phyloP scores from a whole-genome alignment of 2,797 vertebrate genomes.

The Antrozous pallidus region DNA sequence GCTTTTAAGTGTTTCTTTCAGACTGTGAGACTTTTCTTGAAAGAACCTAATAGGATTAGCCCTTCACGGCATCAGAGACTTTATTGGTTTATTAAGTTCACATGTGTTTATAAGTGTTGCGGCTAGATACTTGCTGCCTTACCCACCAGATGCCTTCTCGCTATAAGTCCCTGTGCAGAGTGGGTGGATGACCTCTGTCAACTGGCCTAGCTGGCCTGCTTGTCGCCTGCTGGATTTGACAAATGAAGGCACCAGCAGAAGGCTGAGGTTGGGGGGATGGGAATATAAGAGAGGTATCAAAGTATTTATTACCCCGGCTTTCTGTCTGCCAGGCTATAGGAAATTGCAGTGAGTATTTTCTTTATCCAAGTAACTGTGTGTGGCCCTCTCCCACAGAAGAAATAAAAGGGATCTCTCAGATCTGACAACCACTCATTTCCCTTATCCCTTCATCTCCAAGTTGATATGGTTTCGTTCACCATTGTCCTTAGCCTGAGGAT shows the following conservation, averaged over 20 bases:
- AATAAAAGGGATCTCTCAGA: background rate
- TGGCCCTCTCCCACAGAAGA: background rate
- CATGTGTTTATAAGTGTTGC: background rate
- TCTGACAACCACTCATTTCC: background rate
- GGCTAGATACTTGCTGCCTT: background rate
- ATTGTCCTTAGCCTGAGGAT: background rate
- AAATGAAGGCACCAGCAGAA: background rate
- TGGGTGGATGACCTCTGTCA: background rate
- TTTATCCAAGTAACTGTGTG: background rate
- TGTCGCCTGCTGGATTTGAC: background rate
- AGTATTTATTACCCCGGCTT: background rate
- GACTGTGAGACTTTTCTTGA: background rate
- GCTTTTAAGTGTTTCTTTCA: background rate
- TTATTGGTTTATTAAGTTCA: background rate
- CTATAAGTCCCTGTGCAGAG: background rate
- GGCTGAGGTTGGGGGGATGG: background rate
- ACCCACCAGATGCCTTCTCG: background rate
- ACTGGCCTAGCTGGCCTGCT: background rate
- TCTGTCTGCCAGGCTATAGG: background rate
- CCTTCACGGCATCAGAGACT: background rate
- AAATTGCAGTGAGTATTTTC: fast-evolving
- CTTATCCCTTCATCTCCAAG: background rate
- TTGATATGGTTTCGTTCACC: background rate
- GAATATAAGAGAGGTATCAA: background rate
- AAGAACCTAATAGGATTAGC: background rate